Conservation (phyloP, 2,113 vertebrate genomes). For the Zonotrichia leucophrys region DNA sequence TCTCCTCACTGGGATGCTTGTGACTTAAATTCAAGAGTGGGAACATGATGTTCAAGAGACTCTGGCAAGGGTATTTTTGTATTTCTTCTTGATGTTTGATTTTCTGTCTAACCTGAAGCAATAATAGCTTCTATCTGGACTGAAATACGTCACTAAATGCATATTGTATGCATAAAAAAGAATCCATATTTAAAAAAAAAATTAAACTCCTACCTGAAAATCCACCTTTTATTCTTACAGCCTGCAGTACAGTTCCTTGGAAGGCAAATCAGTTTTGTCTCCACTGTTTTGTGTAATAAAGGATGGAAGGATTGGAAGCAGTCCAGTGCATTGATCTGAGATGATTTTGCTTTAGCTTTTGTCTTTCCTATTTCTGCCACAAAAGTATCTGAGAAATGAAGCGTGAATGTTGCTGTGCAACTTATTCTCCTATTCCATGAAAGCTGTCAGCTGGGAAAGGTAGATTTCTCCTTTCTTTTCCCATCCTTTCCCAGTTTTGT, state of each 20-base stretch:
- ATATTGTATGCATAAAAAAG: background rate
- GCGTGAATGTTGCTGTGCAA: background rate
- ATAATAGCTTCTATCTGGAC: background rate
- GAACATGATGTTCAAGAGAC: constrained; percentile 23
- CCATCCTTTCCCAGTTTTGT: background rate
- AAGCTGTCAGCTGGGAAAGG: background rate
- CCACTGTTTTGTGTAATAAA: background rate
- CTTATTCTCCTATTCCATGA: background rate
- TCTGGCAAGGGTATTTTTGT: background rate
- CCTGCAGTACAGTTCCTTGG: background rate
- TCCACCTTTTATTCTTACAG: background rate
- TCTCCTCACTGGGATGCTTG: background rate
- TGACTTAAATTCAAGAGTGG: constrained; percentile 4
- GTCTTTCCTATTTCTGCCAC: constrained; percentile 10
- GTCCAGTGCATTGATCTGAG: constrained; percentile 46
- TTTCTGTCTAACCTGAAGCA: constrained; percentile 21
- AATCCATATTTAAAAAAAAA: background rate
- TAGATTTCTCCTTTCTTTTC: background rate
- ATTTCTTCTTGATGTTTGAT: background rate
- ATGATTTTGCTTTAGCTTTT: constrained; percentile 42
- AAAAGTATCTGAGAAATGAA: constrained; percentile 16
- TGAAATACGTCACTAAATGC: background rate
- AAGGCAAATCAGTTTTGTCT: background rate
- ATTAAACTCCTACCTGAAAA: background rate
- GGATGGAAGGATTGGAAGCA: background rate